Base-by-base conservation (phyloP, 2,113 vertebrate species). In the Engystomops pustulosus region DNA sequence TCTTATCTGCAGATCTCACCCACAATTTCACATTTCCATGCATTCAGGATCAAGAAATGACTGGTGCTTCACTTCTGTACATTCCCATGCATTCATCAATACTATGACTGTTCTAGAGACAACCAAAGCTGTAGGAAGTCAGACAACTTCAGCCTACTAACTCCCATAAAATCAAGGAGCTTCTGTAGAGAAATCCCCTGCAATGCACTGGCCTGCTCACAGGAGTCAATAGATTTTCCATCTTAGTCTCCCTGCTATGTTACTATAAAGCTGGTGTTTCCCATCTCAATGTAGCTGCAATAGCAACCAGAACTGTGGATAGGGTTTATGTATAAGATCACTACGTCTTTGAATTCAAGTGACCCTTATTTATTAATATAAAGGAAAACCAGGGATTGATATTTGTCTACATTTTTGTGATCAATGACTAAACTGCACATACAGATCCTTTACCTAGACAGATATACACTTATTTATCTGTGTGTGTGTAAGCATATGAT, bases 91-190 rank as follows among this genome's bases (percentile, higher is more conserved):
- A 84, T 17, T 27, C 62, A 49, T 36, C 65, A 34, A 23, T 67
- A 51, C 71, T 53, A 67, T 38, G 38, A 53, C 49, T 53, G 20
- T 72, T 10, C 17, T 32, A 25, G 3, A 53, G 30, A 76, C 11
- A 51, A 38, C 17, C 6, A 34, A 58, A 41, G 20, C 30, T 32
- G 55, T n/a, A 23, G 34, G 17, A 23, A 76, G 18, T 65, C 30
- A 17, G 23, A 53, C 67, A 68, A 70, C 47, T 70, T 81, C 49
- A 17, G 45, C 65, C 67, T 71, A 70, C 49, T 65, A 83, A 83
- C 55, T 77, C 10, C 18, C 38, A 83, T 67, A 76, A 76, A 74
- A 83, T 67, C 10, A 11, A 36, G 23, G 6, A 45, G 25, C 27
- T 44, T 60, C 3, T 75, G 49, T 30, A 44, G 27, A 80, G 49